Evolutionary conservation across 2,888 invertebrate genomes (phyloP).

Genomic region (Cepaea hortensis): DNA sequence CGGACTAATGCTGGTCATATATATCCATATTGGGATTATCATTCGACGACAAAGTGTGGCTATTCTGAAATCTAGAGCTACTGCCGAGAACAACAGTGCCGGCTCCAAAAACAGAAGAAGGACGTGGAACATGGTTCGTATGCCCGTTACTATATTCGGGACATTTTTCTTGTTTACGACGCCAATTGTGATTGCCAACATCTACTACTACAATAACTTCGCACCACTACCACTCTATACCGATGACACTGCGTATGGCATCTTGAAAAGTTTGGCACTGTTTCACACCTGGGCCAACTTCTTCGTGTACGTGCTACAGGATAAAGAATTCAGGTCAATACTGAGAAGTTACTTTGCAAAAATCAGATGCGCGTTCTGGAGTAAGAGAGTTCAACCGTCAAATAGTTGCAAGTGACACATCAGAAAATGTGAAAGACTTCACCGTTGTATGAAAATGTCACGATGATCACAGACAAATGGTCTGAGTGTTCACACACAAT

Average conservation of each 20-base stretch:
- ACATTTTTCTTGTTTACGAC: constrained; percentile 6
- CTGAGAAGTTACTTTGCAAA: too few species aligned
- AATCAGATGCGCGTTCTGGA: too few species aligned
- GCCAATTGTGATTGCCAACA: background rate
- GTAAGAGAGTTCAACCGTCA: too few species aligned
- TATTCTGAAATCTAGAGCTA: background rate
- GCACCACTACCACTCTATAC: background rate
- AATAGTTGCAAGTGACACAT: too few species aligned
- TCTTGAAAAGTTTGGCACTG: background rate
- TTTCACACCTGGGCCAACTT: too few species aligned
- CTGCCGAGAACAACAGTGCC: background rate
- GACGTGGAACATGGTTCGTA: background rate
- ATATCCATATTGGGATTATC: too few species aligned
- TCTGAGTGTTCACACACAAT: too few species aligned
- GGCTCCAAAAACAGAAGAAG: background rate
- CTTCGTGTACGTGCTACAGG: too few species aligned
- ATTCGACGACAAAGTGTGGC: background rate
- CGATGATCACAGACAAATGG: too few species aligned
- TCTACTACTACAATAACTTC: background rate
- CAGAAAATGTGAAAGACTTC: too few species aligned
- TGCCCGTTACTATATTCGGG: background rate
- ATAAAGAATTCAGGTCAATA: background rate
- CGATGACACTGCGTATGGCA: too few species aligned
- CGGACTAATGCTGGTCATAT: background rate
- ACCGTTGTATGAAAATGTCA: too few species aligned